A percentile compares a stretch with the other conserved stretches of the same genome.
These are phyloP conservation scores for Dinomys branickii DNA, from an alignment of 2,113 vertebrate genomes.

Conservation along the genomic window DNA sequence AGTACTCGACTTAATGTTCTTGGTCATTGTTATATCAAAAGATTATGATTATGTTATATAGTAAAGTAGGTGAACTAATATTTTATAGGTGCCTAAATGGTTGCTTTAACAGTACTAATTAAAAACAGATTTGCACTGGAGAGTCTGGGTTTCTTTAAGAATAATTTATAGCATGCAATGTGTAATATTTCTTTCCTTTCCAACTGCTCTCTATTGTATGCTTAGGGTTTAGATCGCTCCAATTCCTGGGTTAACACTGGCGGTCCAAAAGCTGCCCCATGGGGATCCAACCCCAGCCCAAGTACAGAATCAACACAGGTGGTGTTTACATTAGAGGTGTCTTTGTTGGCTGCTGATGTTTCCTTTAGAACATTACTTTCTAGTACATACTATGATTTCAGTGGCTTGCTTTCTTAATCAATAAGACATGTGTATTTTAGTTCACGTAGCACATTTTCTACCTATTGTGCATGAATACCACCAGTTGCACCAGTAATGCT, in stretches of 20 bases:
- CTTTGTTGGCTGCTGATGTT: slow-evolving; percentile 83
- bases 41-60: background rate
- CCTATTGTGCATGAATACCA: slow-evolving; percentile 85
- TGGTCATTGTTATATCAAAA: background rate
- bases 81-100: slow-evolving; percentile 47
- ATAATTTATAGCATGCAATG: slow-evolving; percentile 86
- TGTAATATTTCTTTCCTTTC: slow-evolving; percentile 94
- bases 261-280: slow-evolving; percentile 98
- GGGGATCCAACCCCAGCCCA: slow-evolving; percentile 98
- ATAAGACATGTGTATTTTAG: slow-evolving; percentile 78
- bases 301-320: slow-evolving; percentile 98
- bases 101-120: slow-evolving; percentile 82
- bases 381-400: slow-evolving; percentile 80
- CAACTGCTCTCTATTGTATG: slow-evolving; percentile 90
- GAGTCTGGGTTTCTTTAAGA: slow-evolving; percentile 81
- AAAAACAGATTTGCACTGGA: slow-evolving; percentile 78
- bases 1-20: slow-evolving; percentile 42
- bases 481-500: slow-evolving; percentile 18
- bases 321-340: slow-evolving; percentile 90
- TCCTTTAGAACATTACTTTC: slow-evolving; percentile 81
- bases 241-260: slow-evolving; percentile 99
- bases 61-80: slow-evolving; percentile 70
- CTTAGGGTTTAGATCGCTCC: slow-evolving; percentile 99
- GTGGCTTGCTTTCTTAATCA: slow-evolving; percentile 77
- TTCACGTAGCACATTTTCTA: slow-evolving; percentile 74